phyloP scores from a whole-genome alignment of 2,888 invertebrate genomes.

The Polylopha cassiicola region DNA sequence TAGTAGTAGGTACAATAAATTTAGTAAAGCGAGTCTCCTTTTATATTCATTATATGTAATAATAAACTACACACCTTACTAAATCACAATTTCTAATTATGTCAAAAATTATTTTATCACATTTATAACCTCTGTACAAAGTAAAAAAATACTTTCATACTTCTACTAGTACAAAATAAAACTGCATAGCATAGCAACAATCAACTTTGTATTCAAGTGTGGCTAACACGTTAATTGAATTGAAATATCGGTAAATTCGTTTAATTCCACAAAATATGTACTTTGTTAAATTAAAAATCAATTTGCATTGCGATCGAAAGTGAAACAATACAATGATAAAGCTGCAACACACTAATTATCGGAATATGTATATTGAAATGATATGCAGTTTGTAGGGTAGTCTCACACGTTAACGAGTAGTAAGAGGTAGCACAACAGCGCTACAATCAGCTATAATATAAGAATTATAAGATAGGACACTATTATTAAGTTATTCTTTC shows the following conservation, averaged over 20 bases:
- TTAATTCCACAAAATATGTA: no score
- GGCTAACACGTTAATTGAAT: conserved; percentile 37
- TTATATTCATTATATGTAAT: conserved; percentile 44
- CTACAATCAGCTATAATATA: conserved; percentile 51
- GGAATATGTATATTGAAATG: conserved; percentile 29
- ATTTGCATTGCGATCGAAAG: no score
- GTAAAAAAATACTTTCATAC: conserved; percentile 74
- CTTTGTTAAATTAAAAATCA: no score
- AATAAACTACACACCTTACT: conserved; percentile 71
- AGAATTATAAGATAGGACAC: conserved; percentile 34
- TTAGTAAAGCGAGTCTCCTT: conserved; percentile 68
- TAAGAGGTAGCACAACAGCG: conserved; percentile 28
- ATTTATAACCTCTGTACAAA: conserved; percentile 74
- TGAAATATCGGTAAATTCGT: no score
- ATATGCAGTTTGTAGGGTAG: conserved; percentile 42
- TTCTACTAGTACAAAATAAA: conserved; percentile 65
- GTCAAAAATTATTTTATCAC: conserved; percentile 73
- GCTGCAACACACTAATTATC: conserved; percentile 1
- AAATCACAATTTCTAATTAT: conserved; percentile 75
- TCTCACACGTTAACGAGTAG: conserved; percentile 33
- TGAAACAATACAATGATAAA: not conserved
- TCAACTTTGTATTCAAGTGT: conserved; percentile 29
- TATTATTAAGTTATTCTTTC: conserved; percentile 45
- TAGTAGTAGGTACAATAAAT: conserved; percentile 54
- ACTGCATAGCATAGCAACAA: conserved; percentile 52